Percentiles rank a stretch among this genome's conserved stretches.
phyloP scores from a whole-genome alignment of 2,888 invertebrate genomes.

The Linnaemya tessellans region DNA sequence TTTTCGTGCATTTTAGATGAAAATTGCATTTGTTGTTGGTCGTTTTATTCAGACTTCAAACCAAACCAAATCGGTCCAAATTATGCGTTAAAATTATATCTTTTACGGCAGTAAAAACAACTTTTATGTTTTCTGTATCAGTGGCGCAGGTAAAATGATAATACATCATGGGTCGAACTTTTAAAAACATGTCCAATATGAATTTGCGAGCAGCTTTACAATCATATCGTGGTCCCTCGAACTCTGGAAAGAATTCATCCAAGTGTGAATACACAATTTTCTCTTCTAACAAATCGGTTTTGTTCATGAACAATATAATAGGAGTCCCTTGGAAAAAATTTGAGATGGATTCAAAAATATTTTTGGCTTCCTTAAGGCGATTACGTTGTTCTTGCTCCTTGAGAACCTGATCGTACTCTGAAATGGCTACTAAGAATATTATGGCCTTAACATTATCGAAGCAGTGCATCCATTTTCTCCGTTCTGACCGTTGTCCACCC shows the following conservation, averaged over 20 bases:
- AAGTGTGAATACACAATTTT: constrained; percentile 99
- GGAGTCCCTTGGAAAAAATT: constrained; percentile 99
- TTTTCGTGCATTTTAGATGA: neutral
- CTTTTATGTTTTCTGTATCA: constrained; percentile 59
- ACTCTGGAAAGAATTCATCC: constrained; percentile 98
- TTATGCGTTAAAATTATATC: constrained; percentile 50
- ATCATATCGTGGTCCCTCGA: constrained; percentile 40
- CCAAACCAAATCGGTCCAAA: constrained; percentile 47
- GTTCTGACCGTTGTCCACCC: constrained; percentile 63
- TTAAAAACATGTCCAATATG: constrained; percentile 51
- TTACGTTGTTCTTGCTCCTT: constrained; percentile 98
- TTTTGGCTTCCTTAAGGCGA: constrained; percentile 99
- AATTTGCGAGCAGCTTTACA: constrained; percentile 38
- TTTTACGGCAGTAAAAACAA: constrained; percentile 58
- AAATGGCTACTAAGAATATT: constrained; percentile 98
- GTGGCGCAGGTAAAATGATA: constrained; percentile 66
- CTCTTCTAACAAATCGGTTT: constrained; percentile 84
- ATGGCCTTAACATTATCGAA: constrained; percentile 85
- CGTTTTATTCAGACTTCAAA: neutral
- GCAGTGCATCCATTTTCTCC: constrained; percentile 64
- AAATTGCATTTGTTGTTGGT: neutral
- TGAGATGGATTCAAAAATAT: constrained; percentile 99
- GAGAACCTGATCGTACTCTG: constrained; percentile 97
- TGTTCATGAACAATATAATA: constrained; percentile 98
- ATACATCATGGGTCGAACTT: constrained; percentile 36